Conservation (phyloP, 1,140 invertebrate species). For the Drosophila subpulchrella region DNA sequence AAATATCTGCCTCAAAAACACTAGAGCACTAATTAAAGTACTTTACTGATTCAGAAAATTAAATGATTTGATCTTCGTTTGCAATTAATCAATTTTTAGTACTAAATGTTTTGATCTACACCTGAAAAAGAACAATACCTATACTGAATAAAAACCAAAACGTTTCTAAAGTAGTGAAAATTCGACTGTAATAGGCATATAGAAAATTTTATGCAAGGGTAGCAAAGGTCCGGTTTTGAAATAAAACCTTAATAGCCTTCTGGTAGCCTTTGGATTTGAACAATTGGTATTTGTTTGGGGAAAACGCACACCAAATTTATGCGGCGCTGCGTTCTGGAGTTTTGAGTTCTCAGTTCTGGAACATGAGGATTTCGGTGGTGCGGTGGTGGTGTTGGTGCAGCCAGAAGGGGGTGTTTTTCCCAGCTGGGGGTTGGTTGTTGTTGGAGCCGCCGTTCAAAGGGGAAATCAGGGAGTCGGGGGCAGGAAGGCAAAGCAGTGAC, state of each 20-base stretch:
- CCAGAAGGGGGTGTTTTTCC: slow-evolving; percentile 59
- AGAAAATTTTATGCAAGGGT: not conserved
- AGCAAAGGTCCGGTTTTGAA: not conserved
- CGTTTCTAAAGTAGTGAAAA: too few species aligned
- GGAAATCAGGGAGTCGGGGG: not conserved
- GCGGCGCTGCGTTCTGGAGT: slow-evolving; percentile 8
- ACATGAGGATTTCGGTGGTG: slow-evolving; percentile 25
- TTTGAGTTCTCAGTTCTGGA: slow-evolving; percentile 9
- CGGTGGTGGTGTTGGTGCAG: slow-evolving; percentile 51
- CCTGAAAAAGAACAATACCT: too few species aligned
- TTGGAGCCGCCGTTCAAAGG: slow-evolving; percentile 31
- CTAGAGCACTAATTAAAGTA: not conserved
- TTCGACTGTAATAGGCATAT: not conserved
- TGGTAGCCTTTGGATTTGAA: slow-evolving; percentile 4
- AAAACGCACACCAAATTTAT: slow-evolving; percentile 25
- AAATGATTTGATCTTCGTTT: too few species aligned
- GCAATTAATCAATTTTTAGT: not conserved
- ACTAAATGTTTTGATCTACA: too few species aligned
- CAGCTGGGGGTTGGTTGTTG: slow-evolving; percentile 63
- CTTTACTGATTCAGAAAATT: not conserved
- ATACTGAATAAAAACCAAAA: too few species aligned
- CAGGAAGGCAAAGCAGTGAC: slow-evolving; percentile 25
- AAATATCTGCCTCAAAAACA: not conserved
- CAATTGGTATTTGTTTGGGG: slow-evolving; percentile 5
- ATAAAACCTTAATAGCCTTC: too few species aligned